Conservation (phyloP, 2,888 invertebrate species). For the Panzeria rudis region DNA sequence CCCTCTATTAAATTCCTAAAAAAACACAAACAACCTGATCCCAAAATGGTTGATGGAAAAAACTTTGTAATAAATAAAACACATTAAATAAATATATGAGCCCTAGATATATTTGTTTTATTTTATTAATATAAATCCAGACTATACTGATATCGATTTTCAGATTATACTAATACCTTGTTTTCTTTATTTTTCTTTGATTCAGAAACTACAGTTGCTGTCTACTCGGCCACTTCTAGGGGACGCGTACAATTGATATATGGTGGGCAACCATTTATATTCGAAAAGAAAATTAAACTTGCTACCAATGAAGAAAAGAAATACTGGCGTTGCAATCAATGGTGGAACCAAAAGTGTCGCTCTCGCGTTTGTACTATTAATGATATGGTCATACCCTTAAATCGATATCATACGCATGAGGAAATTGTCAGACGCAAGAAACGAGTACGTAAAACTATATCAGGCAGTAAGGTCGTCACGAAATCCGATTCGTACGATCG, state of each 20-base stretch:
- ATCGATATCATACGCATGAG: slow-evolving; percentile 83
- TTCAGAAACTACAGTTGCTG: slow-evolving; percentile 80
- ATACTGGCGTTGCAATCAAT: slow-evolving; percentile 84
- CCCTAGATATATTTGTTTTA: slow-evolving; percentile 34
- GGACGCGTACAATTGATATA: slow-evolving; percentile 84
- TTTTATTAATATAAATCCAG: slow-evolving; percentile 32
- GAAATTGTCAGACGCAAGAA: slow-evolving; percentile 83
- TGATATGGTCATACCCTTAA: slow-evolving; percentile 82
- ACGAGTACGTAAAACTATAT: slow-evolving; percentile 78
- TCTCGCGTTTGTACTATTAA: slow-evolving; percentile 83
- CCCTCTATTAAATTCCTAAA: slow-evolving; percentile 78
- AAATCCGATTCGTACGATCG: slow-evolving; percentile 36
- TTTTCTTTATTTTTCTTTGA: slow-evolving; percentile 41
- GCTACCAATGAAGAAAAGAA: slow-evolving; percentile 82
- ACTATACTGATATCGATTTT: background rate
- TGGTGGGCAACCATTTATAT: slow-evolving; percentile 83
- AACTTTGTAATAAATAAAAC: slow-evolving; percentile 30
- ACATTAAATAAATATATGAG: slow-evolving; percentile 15
- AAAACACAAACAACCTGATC: slow-evolving; percentile 61
- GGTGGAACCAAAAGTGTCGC: slow-evolving; percentile 84
- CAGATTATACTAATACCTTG: slow-evolving; percentile 68
- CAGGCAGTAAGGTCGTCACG: slow-evolving; percentile 43
- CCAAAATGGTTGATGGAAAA: slow-evolving; percentile 19
- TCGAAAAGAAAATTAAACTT: slow-evolving; percentile 82
- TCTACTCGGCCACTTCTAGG: slow-evolving; percentile 83